Conservation (phyloP, 2,888 invertebrate species). For the Phaedon cochleariae region DNA sequence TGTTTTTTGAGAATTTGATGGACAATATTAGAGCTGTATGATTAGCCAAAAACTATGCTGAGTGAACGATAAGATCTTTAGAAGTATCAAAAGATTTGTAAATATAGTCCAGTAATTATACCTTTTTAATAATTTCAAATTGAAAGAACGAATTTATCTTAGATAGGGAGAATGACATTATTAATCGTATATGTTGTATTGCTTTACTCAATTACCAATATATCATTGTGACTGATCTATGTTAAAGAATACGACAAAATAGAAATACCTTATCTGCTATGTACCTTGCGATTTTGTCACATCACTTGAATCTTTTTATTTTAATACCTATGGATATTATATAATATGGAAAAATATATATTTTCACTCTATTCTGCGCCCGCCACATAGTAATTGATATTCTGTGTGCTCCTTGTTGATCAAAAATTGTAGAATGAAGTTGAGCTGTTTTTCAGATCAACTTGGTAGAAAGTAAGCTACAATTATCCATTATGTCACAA, state of each 20-base stretch:
- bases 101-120: conserved; percentile 64
- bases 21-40: conserved; percentile 40
- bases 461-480: too few relatives aligned
- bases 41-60: conserved; percentile 27
- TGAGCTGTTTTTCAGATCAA: background rate
- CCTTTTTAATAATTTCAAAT: conserved; percentile 63
- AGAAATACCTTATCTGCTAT: conserved; percentile 59
- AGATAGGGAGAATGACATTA: conserved; percentile 61
- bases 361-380: conserved; percentile 50
- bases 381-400: conserved; percentile 49
- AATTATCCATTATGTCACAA: too few relatives aligned
- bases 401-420: conserved; percentile 50
- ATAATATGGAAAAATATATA: conserved; percentile 43
- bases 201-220: conserved; percentile 57
- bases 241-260: conserved; percentile 50
- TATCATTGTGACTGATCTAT: conserved; percentile 62
- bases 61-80: conserved; percentile 43
- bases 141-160: conserved; percentile 64
- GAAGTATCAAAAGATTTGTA: conserved; percentile 58
- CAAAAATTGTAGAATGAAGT: background rate
- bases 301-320: conserved; percentile 41
- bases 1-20: conserved; percentile 38
- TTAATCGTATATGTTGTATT: conserved; percentile 62
- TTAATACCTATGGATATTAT: conserved; percentile 35
- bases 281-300: conserved; percentile 59